Percentiles rank a stretch among this genome's conserved stretches.
Evolutionary conservation across 1,140 invertebrate genomes (phyloP).

Genomic region (Drosophila parvula): DNA sequence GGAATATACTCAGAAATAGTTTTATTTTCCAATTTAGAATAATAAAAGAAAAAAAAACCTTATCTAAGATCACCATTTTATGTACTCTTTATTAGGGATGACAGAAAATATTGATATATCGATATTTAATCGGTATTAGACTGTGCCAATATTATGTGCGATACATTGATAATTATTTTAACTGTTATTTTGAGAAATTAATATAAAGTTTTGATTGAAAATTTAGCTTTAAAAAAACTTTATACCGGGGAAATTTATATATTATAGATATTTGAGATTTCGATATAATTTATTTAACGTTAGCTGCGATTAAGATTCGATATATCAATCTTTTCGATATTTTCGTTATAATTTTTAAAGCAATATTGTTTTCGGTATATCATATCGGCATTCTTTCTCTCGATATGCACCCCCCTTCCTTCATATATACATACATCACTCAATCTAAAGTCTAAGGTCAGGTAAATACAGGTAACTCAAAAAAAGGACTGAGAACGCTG

Average conservation of each 20-base stretch:
- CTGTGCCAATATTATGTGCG: too few species aligned
- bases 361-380: not conserved
- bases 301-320: too few species aligned
- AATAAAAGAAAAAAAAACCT: not conserved
- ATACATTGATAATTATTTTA: not conserved
- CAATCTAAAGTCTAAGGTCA: constrained; percentile 5
- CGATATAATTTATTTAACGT: too few species aligned
- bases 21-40: not conserved
- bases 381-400: not conserved
- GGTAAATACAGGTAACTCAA: constrained; percentile 1
- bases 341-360: not conserved
- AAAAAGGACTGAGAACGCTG: constrained; percentile 8
- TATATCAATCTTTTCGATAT: not conserved
- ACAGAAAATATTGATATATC: not conserved
- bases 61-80: not conserved
- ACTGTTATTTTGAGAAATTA: not conserved
- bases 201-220: too few species aligned
- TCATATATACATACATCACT: constrained; percentile 18
- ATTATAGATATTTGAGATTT: too few species aligned
- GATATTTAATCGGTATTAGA: not conserved
- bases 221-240: too few species aligned
- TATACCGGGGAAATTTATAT: too few species aligned
- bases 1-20: not conserved
- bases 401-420: not conserved
- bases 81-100: not conserved